phyloP scores from a whole-genome alignment of 2,888 invertebrate species.

The Lasioglossum pauxillum region DNA sequence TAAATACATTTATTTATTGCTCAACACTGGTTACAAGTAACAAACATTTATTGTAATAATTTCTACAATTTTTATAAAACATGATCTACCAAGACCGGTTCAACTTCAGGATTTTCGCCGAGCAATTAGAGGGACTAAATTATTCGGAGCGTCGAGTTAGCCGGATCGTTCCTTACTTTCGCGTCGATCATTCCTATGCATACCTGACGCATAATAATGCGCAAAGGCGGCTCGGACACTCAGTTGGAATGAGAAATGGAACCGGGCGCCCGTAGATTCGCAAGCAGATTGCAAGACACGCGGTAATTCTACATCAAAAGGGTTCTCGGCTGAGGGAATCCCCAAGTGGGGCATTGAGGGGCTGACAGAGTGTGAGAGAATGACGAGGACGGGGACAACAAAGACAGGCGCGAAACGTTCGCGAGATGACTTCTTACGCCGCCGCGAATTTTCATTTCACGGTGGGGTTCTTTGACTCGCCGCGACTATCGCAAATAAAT shows the following conservation, averaged over 20 bases:
- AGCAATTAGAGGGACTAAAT: neutral
- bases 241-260: neutral
- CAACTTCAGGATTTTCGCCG: neutral
- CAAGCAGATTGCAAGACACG: neutral
- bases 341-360: neutral
- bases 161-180: neutral
- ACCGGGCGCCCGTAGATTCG: neutral
- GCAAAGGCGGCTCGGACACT: neutral
- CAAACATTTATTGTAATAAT: neutral
- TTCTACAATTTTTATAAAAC: neutral
- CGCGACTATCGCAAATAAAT: conserved; percentile 19
- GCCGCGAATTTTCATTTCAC: conserved; percentile 42
- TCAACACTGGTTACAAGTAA: neutral
- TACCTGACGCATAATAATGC: neutral
- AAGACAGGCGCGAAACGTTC: conserved; percentile 10
- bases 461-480: conserved; percentile 31
- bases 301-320: conserved; percentile 13
- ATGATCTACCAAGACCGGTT: neutral
- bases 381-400: conserved; percentile 9
- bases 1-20: too few relatives aligned
- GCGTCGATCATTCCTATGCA: neutral
- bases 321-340: neutral
- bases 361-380: neutral
- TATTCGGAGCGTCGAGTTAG: neutral
- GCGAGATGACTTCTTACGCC: conserved; percentile 23